Evolutionary conservation across 1,140 invertebrate genomes (phyloP), one percentile per base, ranked within the genome.

Genomic region (Leptinotarsa lineolata): DNA sequence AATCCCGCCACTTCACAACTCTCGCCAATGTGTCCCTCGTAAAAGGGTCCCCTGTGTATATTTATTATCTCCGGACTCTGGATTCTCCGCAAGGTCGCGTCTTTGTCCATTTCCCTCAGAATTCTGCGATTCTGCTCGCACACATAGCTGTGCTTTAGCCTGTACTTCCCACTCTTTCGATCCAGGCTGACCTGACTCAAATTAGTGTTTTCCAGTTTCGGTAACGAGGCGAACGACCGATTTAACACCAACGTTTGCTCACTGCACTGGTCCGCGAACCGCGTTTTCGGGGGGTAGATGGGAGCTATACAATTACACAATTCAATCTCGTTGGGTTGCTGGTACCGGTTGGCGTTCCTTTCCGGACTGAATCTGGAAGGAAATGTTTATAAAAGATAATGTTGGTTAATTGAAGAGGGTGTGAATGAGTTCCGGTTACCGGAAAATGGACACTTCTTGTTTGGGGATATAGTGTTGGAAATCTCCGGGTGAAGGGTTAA

Each of bases 51-150:
- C 18, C 81, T 78, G 73, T 84, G 83, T 70, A 82, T 81, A 72
- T 84, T 81, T 61, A 83, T 83, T 46, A 84, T 82, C 75, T 84
- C 83, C 20, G 83, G 83, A 30, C 81, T 82, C 59, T 81, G 81
- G 70, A 83, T 79, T 69, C 80, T 73, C 66, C 77, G 76, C 75
- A 81, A 44, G 8, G 78, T 75, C 16, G 75, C 73, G 16, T 64
- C 75, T 66, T 73, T 80, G 22, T 75, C 73, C 4, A 80, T 70
- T 48, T 78, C 77, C 15, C 79, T 69, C 69, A 79, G 44, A 18
- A 78, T 73, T 63, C 80, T 76, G 44, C 79, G 79, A 61, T 77
- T 78, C 65, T 82, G 79, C 44, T 82, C 81, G 64, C 80, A 81
- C 45, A 74, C 72, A 63, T 77, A 80, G 13, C 75, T 76, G 64